Conservation (phyloP, 2,888 invertebrate genomes). For the Synergus laeviventris region DNA sequence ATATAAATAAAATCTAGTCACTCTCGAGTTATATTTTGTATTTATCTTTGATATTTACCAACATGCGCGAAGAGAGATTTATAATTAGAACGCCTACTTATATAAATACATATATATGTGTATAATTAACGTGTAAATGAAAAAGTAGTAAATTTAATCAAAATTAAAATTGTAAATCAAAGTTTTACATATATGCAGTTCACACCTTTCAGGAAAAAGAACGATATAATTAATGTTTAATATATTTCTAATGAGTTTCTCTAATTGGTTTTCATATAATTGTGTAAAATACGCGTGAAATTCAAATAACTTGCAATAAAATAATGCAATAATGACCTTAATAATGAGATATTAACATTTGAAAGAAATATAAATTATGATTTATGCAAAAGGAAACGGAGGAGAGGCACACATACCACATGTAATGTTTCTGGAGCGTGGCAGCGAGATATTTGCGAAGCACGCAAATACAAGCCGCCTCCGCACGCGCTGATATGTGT, state of each 20-base stretch:
- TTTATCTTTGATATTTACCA: too few relatives aligned
- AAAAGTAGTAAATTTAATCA: neutral
- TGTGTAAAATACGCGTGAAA: constrained; percentile 8
- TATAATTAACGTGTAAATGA: neutral
- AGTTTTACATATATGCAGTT: neutral
- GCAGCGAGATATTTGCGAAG: constrained; percentile 34
- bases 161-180: neutral
- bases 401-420: constrained; percentile 12
- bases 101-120: neutral
- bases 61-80: neutral
- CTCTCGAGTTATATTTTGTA: too few relatives aligned
- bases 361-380: constrained; percentile 34
- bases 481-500: constrained; percentile 42
- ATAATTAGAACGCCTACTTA: neutral
- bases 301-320: constrained; percentile 10
- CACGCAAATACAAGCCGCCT: constrained; percentile 40
- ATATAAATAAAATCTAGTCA: neutral
- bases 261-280: constrained; percentile 19
- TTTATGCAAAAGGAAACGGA: constrained; percentile 22
- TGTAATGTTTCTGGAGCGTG: constrained; percentile 37
- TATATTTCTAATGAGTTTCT: neutral
- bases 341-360: constrained; percentile 36
- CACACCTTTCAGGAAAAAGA: constrained; percentile 1
- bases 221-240: neutral
- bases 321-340: constrained; percentile 20